Base-by-base conservation (phyloP, 23 tunicate species). In the Halocynthia aurantium region DNA sequence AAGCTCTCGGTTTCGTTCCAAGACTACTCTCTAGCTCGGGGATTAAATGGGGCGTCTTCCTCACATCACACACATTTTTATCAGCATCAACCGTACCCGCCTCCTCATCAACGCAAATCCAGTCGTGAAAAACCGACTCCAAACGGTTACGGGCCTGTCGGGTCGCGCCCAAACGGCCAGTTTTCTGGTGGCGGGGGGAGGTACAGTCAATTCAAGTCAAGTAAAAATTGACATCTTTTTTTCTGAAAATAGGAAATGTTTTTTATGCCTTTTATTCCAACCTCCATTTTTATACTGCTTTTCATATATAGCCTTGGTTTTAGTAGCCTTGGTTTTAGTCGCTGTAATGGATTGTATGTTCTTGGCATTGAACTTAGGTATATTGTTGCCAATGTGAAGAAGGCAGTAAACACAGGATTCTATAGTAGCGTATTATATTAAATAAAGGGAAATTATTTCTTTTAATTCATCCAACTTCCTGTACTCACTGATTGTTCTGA, bases 1-100 rank as follows among this genome's bases (percentile, higher is more conserved):
- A 92, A 92, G 64, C 57, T 92, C 7, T 55, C 98, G 49, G 85
- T 86, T 8, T 79, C 88, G 8, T 92, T 82, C 62, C 91, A 86
- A 77, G 92, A 86, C 8, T 92, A 78, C 61, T 83, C 82, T 51
- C 52, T 21, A 15, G 67, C 68, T 8, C 57, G 85, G 51, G 78
- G 78, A 6, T 20, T 81, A 12, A 81, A 81, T 40, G 49, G 50
- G 8, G 20, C 83, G 13, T 51, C 49, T 15, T 22, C 80, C 8
- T 57, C 52, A 6, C 50, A 75, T 21, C 57, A 60, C 44, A 53
- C 64, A 54, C 70, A 65, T 65, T 65, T 65, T 15, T 49, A 65
- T 49, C 22, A 40, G 31, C 19, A 52, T 9, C 80, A 58, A 57
- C 80, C 80, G 17, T 75, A 75, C 61, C 80, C 80, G 22, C 80